Conservation (phyloP, 1,140 invertebrate genomes). For the Macrotrachela quadricornifera region DNA sequence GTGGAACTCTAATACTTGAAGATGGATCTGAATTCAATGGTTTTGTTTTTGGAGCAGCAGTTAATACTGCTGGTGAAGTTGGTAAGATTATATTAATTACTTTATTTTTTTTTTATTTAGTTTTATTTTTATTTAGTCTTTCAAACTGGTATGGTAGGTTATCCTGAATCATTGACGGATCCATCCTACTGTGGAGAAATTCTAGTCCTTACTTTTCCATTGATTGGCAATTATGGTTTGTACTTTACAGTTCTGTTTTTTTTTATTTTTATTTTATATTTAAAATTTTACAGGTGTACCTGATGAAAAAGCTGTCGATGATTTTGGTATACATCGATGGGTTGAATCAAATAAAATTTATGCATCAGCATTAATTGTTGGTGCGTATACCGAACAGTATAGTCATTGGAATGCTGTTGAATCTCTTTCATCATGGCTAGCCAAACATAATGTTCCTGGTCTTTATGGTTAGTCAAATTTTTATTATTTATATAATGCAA, state of each 20-base stretch:
- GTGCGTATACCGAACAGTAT: constrained; percentile 48
- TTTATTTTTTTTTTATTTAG: too few relatives aligned
- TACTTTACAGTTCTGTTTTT: constrained; percentile 27
- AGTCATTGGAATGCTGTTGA: constrained; percentile 64
- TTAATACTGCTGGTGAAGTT: constrained; percentile 57
- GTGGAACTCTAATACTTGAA: constrained; percentile 22
- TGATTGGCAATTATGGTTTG: constrained; percentile 95
- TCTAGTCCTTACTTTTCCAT: constrained; percentile 78
- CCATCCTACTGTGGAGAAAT: constrained; percentile 86
- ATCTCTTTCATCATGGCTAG: constrained; percentile 63
- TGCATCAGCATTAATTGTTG: constrained; percentile 72
- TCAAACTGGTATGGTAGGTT: constrained; percentile 98
- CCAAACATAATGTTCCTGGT: constrained; percentile 53
- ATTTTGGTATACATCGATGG: constrained; percentile 51
- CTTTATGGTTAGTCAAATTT: constrained; percentile 28
- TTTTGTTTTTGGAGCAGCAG: constrained; percentile 51
- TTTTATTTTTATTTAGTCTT: constrained; percentile 55
- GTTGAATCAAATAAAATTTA: constrained; percentile 81
- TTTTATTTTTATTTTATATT: too few relatives aligned
- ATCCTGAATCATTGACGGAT: constrained; percentile 88
- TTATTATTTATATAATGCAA: too few relatives aligned
- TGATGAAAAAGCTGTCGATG: constrained; percentile 39
- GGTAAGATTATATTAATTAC: too few relatives aligned
- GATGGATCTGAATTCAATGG: constrained; percentile 42
- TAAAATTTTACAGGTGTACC: too few relatives aligned